Conservation (phyloP, 2,888 invertebrate species). For the Macrophya alboannulata region DNA sequence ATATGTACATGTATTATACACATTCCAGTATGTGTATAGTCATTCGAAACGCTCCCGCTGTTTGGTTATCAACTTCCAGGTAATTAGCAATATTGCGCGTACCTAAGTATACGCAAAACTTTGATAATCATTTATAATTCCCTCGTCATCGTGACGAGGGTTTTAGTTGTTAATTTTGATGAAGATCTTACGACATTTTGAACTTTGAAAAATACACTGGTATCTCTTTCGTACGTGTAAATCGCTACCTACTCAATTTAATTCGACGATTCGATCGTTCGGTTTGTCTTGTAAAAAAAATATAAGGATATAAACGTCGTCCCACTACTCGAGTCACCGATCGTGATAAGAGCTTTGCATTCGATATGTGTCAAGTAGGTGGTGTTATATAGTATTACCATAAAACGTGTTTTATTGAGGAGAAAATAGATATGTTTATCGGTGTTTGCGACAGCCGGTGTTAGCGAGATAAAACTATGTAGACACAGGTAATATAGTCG, state of each 20-base stretch:
- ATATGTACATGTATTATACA: too few relatives aligned
- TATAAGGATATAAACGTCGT: neutral
- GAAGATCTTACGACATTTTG: neutral
- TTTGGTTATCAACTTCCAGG: neutral
- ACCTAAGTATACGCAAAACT: neutral
- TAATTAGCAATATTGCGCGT: neutral
- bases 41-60: neutral
- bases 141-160: neutral
- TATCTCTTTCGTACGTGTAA: too few relatives aligned
- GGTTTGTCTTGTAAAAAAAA: neutral
- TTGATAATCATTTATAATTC: neutral
- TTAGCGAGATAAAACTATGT: constrained; percentile 18
- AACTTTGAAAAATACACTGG: neutral
- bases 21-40: neutral
- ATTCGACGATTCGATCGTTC: neutral
- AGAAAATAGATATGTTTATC: constrained; percentile 39
- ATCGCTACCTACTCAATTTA: neutral
- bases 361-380: constrained; percentile 61
- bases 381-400: constrained; percentile 69
- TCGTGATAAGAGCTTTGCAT: constrained; percentile 60
- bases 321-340: neutral
- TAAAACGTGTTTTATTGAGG: constrained; percentile 70
- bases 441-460: neutral
- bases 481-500: neutral
- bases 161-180: constrained; percentile 20